Evolutionary conservation across 2,797 vertebrate genomes (phyloP), one percentile per base, ranked within the genome.

Genomic region (Threskiornis aethiopicus): DNA sequence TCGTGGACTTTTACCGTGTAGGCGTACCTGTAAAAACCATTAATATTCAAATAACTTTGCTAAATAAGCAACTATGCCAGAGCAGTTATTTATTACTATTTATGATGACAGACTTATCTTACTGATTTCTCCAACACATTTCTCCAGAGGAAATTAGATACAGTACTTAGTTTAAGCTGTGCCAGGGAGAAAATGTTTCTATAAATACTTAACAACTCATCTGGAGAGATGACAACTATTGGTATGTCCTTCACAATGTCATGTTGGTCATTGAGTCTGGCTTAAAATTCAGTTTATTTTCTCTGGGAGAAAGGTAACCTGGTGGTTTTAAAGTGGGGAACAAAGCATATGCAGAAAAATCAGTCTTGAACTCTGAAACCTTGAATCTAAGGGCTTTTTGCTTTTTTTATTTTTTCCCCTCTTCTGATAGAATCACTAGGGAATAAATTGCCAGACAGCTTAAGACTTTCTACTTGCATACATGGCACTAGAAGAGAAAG

Each of bases 161-260:
- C 89, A 80, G 90, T 83, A 31, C 95, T 97, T 95, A 79, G 97
- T 96, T 96, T 93, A 97, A 97, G 93, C 93, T 80, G 87, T 97
- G 96, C 96, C 96, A 97, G 78, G 94, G 93, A 97, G 96, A 87
- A 97, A 96, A 97, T 90, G 87, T 91, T 97, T 97, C 97, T 96
- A 97, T 98, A 97, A 98, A 98, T 97, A 97, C 96, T 96, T 97
- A 96, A 97, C 93, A 97, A 90, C 95, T 97, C 97, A 91, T 96
- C 96, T 96, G 96, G 92, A 95, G 94, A 97, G 91, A 95, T 96
- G 93, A 94, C 92, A 95, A 91, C 94, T 94, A 65, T 87, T 61
- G 91, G 93, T 79, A 26, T 20, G 94, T 96, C 97, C 97, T 98
- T 97, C 95, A 89, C 97, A 96, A 94, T 96, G 97, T 96, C 96